Base-by-base conservation (phyloP, 2,888 invertebrate genomes). In the Plebejus argus region DNA sequence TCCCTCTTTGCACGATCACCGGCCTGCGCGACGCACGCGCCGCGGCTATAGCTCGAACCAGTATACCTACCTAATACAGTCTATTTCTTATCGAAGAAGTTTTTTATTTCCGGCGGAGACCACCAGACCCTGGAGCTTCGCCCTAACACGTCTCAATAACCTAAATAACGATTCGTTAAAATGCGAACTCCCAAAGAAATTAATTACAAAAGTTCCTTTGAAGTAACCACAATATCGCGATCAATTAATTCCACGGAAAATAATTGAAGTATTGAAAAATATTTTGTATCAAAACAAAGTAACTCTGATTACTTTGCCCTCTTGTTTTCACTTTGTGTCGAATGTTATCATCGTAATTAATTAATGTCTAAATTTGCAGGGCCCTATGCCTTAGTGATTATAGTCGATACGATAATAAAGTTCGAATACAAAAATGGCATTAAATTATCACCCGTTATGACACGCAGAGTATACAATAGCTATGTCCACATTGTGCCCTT, bases 261-360 rank as follows among this genome's bases (percentile, higher is more conserved):
- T 66, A 6, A 66, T 66, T 66, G 28, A 66, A 33, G 66, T 66
- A 33, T 66, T 18, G 66, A 71, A 71, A 71, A 71, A 71, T 71
- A 71, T 71, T 71, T 71, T 71, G 39, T 71, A 71, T 39, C 71
- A 71, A 71, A 71, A 71, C 39, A 35, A 71, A 71, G 71, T 20
- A 35, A 71, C 35, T 71, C 70, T 10, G 23, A 71, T 39, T 20
- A 71, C 71, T 39, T 71, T 71, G 39, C n/a, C 71, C 39, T 71
- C 20, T 35, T 39, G 71, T 71, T 39, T 20, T 39, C 39, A 39
- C 39, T 71, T 71, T 71, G 39, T 20, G 8, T 71, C 39, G 18
- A 8, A 70, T 58, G n/a, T n/a, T n/a, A 66, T 28, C 61, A 66
- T 66, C 61, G 61, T 66, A 28, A 66, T 66, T 66, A 66, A 66